These are phyloP conservation scores for Eurystomus gularis DNA, from an alignment of 2,113 vertebrate genomes.

Conservation along the genomic window DNA sequence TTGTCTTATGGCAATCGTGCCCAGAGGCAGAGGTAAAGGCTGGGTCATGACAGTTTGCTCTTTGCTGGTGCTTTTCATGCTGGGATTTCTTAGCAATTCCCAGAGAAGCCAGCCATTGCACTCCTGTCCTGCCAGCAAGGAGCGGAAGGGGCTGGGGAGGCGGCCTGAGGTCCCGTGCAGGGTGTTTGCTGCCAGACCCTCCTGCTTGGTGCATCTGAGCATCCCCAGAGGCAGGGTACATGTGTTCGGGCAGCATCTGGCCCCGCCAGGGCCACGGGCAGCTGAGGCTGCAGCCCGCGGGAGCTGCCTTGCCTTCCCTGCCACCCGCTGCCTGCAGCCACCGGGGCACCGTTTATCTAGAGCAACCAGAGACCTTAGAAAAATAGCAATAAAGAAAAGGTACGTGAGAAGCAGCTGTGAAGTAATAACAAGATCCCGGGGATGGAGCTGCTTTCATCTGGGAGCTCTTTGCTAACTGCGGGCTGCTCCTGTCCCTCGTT, in stretches of 20 bases:
- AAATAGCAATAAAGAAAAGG: constrained; percentile 20
- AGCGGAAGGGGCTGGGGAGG: not conserved
- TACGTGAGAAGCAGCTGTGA: not conserved
- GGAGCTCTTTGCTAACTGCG: not conserved
- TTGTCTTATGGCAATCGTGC: not conserved
- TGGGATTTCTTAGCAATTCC: not conserved
- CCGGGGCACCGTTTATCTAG: not conserved
- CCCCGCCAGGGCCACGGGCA: not conserved
- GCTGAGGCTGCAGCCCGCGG: rapidly evolving
- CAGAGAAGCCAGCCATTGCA: not conserved
- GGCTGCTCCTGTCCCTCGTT: constrained; percentile 28
- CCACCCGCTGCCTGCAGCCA: not conserved
- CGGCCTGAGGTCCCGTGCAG: not conserved
- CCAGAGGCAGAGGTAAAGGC: not conserved
- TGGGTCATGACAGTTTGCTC: not conserved
- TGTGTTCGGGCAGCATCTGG: not conserved
- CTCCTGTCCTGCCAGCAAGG: rapidly evolving
- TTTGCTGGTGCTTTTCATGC: not conserved
- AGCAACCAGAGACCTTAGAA: not conserved
- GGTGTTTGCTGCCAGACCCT: not conserved
- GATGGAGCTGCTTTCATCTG: constrained; percentile 3
- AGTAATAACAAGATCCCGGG: not conserved
- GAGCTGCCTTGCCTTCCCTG: not conserved
- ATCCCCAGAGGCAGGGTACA: not conserved
- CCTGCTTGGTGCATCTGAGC: not conserved